These are phyloP conservation scores for Tragulus kanchil DNA, from an alignment of 2,113 vertebrate genomes.

Conservation along the genomic window DNA sequence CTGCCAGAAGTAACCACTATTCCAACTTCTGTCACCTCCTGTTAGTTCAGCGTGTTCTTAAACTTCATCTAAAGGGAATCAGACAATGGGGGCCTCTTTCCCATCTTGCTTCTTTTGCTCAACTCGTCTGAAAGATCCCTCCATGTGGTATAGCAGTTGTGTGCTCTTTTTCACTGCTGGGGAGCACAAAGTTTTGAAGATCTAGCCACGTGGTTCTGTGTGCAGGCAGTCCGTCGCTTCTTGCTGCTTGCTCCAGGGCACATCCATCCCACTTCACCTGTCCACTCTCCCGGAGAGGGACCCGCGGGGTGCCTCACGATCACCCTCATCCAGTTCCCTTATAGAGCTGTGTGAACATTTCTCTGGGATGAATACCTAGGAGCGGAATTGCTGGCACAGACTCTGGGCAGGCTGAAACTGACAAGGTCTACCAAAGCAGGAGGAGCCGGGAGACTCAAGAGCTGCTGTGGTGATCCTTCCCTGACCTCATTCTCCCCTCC, in stretches of 20 bases:
- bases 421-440: neutral
- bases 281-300: neutral
- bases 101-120: neutral
- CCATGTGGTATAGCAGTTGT: fast-evolving
- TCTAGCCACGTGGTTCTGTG: neutral
- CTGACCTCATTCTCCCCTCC: neutral
- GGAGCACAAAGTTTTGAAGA: neutral
- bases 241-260: neutral
- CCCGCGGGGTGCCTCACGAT: neutral
- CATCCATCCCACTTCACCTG: neutral
- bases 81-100: neutral
- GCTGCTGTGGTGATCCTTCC: neutral
- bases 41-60: neutral
- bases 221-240: neutral
- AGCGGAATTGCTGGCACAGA: neutral
- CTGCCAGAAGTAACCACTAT: neutral
- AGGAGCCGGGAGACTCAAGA: neutral
- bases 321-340: neutral
- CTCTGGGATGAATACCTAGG: neutral
- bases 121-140: neutral
- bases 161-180: neutral
- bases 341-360: neutral
- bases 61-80: neutral
- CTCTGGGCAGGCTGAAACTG: neutral
- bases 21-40: neutral